Evolutionary conservation across 2,113 vertebrate genomes (phyloP), one percentile per base, ranked within the genome.

Genomic region (Erythrolamprus reginae): DNA sequence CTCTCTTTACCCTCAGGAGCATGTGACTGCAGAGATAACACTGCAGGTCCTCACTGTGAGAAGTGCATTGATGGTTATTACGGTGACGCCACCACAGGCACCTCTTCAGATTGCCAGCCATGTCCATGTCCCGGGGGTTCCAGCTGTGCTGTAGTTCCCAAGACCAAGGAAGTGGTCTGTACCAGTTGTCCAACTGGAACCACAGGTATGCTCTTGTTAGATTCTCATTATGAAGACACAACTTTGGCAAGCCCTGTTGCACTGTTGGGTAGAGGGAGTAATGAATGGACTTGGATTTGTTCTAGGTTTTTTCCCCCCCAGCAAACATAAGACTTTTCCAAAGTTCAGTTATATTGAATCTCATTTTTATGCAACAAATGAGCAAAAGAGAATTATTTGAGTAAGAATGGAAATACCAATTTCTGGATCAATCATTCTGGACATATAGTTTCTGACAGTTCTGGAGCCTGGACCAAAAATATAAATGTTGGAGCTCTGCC

Each of bases 181-280:
- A 99, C 99, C 95, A 99, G 98, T 96, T 99, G 99, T 89, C 99
- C 98, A 0, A 24, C 96, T 0, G 98, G 98, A 45, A 99, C 98
- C 89, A 99, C 98, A 91, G 99, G 99, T 99, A 92, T 90, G 96
- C 89, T 90, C 7, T 1, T 48, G 10, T 0, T 0, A 6, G 89
- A 42, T 82, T 90, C 17, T 6, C 24, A 13, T 48, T 2, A 0
- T 0, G 0, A 38, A 55, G 89, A 19, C 65, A 84, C 88, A 0
- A 28, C 50, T 42, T 91, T 1, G 84, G 55, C 15, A 28, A 26
- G 26, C 65, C 70, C 23, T 58, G 82, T 65, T 83, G 42, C 56
- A 88, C 33, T 61, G 10, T 7, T 50, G 50, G 7, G 48, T 92
- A 88, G 61, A 24, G 0, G 0, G 0, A 52, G 23, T 0, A 42